Base-by-base conservation (phyloP, 1,140 invertebrate genomes). In the Ips typographus region DNA sequence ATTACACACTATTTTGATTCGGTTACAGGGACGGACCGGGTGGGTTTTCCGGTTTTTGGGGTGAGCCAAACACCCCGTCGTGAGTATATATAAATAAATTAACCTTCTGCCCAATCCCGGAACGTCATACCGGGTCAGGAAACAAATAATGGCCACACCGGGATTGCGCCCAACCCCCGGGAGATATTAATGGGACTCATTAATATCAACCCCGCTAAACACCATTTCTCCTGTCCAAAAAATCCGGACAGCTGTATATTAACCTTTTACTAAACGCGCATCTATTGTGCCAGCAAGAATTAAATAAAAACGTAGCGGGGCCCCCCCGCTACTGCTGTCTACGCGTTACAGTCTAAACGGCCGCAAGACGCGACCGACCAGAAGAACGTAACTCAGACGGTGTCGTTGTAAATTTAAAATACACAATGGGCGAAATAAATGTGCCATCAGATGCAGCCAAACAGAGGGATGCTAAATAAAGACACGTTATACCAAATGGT, bases 181-280 rank as follows among this genome's bases (percentile, higher is more conserved):
- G 38, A n/a, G 22, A 60, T 68, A 68, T 68, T 61, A 66, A 66
- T 66, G 53, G 41, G 43, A 8, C 22, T 57, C 64, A 66, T 66
- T 66, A 66, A 66, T 66, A 57, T 57, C 42, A 66, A 66, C 64
- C 53, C 55, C 49, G 8, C 39, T 22, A 68, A 61, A 68, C 65
- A 68, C 65, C 65, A 68, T 68, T 68, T 68, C 60, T 68, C 65
- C 38, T 68, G 65, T 68, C 58, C 58, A 37, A 68, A 68, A 61
- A 67, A 59, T 67, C 43, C 40, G 51, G 47, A 68, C 58, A 68
- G 58, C 59, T 68, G 59, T 68, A 62, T 68, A 51, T 44, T 53
- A 61, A 62, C 58, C 51, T 53, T 66, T 53, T 22, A 37, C 42
- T 55, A 53, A 59, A 56, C n/a, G 55, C 41, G 42, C 43, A 58